phyloP scores from a whole-genome alignment of 2,797 vertebrate species.

The Manis crassicaudata region DNA sequence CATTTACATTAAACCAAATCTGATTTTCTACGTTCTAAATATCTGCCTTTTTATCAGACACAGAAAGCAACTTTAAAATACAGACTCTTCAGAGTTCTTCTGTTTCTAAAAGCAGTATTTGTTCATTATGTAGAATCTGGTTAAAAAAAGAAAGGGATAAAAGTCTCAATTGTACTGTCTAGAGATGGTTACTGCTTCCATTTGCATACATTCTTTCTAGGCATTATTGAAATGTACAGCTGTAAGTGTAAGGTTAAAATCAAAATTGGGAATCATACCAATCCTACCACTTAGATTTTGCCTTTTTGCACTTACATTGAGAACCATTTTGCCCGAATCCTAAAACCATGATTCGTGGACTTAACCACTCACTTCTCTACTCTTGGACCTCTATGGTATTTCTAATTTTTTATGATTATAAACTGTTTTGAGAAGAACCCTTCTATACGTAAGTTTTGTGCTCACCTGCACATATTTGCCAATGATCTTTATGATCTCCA shows the following conservation, averaged over 20 bases:
- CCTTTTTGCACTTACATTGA: background rate
- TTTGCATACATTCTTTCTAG: background rate
- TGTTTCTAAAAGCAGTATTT: background rate
- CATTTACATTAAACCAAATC: background rate
- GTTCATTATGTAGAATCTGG: background rate
- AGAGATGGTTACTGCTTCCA: background rate
- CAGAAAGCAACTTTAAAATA: background rate
- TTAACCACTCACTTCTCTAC: background rate
- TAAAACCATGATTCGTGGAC: background rate
- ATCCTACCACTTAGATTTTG: background rate
- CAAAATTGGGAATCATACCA: background rate
- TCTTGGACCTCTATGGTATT: background rate
- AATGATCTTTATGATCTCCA: slow-evolving; percentile 99
- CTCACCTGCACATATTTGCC: slow-evolving; percentile 99
- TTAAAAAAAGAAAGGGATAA: background rate
- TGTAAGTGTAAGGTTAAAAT: background rate
- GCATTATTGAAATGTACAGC: background rate
- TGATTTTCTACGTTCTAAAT: background rate
- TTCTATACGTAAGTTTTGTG: background rate
- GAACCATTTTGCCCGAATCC: background rate
- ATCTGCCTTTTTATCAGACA: background rate
- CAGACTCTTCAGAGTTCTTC: background rate
- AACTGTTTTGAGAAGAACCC: background rate
- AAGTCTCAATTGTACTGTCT: background rate
- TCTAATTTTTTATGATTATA: background rate